Conservation (phyloP, 1,140 invertebrate species). For the Pseudomyrmex pallidus region DNA sequence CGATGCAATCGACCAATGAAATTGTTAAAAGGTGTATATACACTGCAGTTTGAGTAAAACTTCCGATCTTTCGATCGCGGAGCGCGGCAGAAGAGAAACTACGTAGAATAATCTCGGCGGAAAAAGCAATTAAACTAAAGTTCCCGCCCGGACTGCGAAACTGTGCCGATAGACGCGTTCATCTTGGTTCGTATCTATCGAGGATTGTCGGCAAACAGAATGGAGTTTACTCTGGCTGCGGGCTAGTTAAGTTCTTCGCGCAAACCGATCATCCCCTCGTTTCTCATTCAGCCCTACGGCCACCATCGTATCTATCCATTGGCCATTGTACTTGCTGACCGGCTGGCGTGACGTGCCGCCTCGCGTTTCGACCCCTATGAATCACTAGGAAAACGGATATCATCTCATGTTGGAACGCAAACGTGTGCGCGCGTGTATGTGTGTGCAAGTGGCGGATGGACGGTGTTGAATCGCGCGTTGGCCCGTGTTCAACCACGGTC, state of each 20-base stretch:
- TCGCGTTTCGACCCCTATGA: constrained; percentile 60
- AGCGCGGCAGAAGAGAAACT: neutral
- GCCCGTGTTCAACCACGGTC: constrained; percentile 37
- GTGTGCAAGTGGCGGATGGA: neutral
- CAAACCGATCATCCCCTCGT: constrained; percentile 39
- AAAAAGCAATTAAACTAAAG: constrained; percentile 59
- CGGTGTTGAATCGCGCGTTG: constrained; percentile 14
- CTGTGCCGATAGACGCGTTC: constrained; percentile 35
- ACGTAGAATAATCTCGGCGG: constrained; percentile 47
- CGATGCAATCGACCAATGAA: neutral
- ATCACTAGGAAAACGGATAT: constrained; percentile 65
- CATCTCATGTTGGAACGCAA: constrained; percentile 34
- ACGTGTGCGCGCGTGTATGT: constrained; percentile 23
- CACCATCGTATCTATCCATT: constrained; percentile 7
- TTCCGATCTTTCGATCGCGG: constrained; percentile 14
- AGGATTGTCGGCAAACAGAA: constrained; percentile 24
- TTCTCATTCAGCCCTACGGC: constrained; percentile 11
- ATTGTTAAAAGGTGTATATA: constrained; percentile 23
- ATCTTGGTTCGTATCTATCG: constrained; percentile 23
- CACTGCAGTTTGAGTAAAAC: constrained; percentile 29
- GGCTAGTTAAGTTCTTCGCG: constrained; percentile 67
- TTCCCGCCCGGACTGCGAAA: constrained; percentile 20
- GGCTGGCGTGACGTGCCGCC: constrained; percentile 37
- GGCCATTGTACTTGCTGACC: constrained; percentile 64
- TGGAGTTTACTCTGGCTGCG: constrained; percentile 38